phyloP scores from a whole-genome alignment of 2,113 vertebrate species.

The Chamaea fasciata region DNA sequence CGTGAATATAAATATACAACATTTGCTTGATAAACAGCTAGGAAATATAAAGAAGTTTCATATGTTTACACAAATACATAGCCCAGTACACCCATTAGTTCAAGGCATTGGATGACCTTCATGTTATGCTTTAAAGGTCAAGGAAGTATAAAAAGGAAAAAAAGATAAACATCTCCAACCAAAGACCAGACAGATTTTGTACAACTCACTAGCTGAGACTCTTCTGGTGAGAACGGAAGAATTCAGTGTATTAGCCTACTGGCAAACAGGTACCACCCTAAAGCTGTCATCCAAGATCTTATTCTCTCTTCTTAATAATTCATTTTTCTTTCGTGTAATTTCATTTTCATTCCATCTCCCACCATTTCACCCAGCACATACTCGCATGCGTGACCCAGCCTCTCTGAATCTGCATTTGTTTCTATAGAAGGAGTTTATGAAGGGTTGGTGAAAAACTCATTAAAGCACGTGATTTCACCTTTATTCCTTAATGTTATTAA shows the following conservation, averaged over 20 bases:
- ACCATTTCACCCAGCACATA: background rate
- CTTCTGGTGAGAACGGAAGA: background rate
- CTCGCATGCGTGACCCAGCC: accelerated
- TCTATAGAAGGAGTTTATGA: background rate
- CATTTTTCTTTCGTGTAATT: background rate
- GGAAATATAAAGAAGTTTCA: background rate
- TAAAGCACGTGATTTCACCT: background rate
- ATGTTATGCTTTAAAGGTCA: background rate
- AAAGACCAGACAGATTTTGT: accelerated
- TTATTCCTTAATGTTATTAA: background rate
- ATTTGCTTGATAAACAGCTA: background rate
- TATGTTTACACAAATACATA: background rate
- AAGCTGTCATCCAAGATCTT: background rate
- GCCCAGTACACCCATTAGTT: background rate
- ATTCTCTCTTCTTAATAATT: background rate
- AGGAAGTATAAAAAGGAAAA: background rate
- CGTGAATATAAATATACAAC: background rate
- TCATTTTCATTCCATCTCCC: background rate
- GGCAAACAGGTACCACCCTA: background rate
- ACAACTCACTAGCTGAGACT: background rate
- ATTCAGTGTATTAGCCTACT: background rate
- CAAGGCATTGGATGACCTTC: background rate
- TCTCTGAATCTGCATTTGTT: background rate
- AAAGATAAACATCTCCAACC: background rate
- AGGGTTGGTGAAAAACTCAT: background rate